These are phyloP conservation scores for Malurus melanocephalus DNA, from an alignment of 2,113 vertebrate genomes.

Conservation along the genomic window DNA sequence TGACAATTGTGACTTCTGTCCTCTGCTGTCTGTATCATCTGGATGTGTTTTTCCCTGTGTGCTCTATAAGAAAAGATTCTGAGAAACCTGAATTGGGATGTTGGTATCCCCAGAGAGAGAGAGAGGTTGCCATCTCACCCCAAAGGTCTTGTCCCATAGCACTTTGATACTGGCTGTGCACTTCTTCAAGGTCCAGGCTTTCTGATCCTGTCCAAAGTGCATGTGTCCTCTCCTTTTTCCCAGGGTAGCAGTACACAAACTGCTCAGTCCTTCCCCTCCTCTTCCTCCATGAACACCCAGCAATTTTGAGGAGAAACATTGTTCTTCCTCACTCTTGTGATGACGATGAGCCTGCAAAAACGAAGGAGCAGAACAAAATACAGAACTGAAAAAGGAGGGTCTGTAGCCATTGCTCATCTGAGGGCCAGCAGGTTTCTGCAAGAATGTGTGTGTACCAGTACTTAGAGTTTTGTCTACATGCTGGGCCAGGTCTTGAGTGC, in stretches of 20 bases:
- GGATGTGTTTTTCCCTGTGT: background rate
- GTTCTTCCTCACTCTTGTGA: background rate
- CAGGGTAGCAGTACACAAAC: background rate
- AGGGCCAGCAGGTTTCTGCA: slow-evolving; percentile 58
- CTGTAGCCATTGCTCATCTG: slow-evolving; percentile 35
- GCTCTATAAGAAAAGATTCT: background rate
- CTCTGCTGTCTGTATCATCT: accelerated
- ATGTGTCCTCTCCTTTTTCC: background rate
- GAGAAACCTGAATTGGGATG: background rate
- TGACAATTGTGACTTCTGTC: background rate
- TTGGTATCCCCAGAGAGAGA: background rate
- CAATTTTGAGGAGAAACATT: background rate
- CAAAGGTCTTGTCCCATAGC: background rate
- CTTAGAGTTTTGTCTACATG: slow-evolving; percentile 44
- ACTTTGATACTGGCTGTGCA: background rate
- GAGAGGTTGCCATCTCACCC: background rate
- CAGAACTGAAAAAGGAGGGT: background rate
- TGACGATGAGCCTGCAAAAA: background rate
- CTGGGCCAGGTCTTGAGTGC: slow-evolving; percentile 51
- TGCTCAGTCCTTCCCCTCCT: background rate
- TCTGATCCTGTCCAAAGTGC: background rate
- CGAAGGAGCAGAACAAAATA: background rate
- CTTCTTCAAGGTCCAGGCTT: background rate
- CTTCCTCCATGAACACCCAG: background rate
- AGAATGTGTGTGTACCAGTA: background rate